A percentile compares a stretch with the other conserved stretches of the same genome.
These are phyloP conservation scores for Leptodactylus fallax DNA, from an alignment of 2,797 vertebrate genomes.

Conservation along the genomic window DNA sequence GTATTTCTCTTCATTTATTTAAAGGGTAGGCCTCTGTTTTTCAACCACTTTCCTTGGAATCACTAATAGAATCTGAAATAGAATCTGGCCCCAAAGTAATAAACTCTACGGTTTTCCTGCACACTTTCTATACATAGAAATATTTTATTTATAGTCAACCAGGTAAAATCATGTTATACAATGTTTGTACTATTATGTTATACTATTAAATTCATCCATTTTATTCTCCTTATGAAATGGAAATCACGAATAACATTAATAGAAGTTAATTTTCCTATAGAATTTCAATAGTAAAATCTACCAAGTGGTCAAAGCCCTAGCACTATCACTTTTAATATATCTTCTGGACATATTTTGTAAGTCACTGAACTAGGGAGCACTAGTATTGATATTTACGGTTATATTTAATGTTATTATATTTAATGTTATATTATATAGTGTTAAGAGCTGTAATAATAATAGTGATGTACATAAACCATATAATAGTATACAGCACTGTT, in stretches of 20 bases:
- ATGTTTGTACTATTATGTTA: neutral
- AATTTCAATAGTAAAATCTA: neutral
- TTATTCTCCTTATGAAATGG: neutral
- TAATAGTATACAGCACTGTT: too few relatives aligned
- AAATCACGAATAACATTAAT: neutral
- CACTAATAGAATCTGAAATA: constrained; percentile 9
- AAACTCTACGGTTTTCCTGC: neutral
- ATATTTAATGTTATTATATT: too few relatives aligned
- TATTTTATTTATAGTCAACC: neutral
- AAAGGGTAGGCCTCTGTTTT: constrained; percentile 26
- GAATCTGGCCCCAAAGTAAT: constrained; percentile 1
- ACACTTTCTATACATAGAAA: neutral
- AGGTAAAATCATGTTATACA: neutral
- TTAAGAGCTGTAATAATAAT: too few relatives aligned
- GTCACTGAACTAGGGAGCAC: too few relatives aligned
- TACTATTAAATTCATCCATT: neutral
- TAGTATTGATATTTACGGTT: too few relatives aligned
- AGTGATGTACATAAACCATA: too few relatives aligned
- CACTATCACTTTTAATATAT: neutral
- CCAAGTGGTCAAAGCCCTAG: neutral
- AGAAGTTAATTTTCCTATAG: neutral
- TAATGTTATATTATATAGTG: too few relatives aligned
- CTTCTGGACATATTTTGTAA: too few relatives aligned
- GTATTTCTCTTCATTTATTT: constrained; percentile 36
- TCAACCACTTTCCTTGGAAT: constrained; percentile 15